Percentiles rank a stretch among this genome's conserved stretches.
These are phyloP conservation scores for Pipa parva DNA, from an alignment of 2,113 vertebrate genomes.

Conservation along the genomic window DNA sequence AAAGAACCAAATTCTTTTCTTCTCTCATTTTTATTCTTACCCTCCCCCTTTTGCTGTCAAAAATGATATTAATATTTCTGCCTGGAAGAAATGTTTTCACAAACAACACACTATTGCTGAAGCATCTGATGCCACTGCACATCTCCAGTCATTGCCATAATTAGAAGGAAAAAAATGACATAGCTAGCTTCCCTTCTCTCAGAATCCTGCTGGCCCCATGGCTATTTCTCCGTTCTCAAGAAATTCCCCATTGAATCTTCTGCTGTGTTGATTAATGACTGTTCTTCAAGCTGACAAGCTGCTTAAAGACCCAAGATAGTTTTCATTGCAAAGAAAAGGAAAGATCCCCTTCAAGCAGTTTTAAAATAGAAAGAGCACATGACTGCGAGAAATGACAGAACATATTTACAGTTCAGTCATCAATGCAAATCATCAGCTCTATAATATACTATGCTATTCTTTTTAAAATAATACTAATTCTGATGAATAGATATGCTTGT, in stretches of 20 bases:
- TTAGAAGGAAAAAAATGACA: constrained; percentile 19
- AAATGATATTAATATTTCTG: not conserved
- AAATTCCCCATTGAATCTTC: constrained; percentile 15
- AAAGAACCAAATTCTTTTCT: too few relatives aligned
- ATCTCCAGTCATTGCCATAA: constrained; percentile 18
- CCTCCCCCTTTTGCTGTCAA: not conserved
- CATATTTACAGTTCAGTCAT: not conserved
- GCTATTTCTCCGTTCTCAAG: constrained; percentile 10
- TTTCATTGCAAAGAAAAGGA: not conserved
- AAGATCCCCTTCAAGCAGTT: not conserved
- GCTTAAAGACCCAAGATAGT: constrained; percentile 15
- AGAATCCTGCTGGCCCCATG: constrained; percentile 1
- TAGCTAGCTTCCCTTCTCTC: not conserved
- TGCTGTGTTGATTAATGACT: constrained; percentile 37
- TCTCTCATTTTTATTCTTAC: not conserved
- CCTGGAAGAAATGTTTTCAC: not conserved
- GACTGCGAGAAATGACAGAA: not conserved
- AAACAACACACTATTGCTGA: not conserved
- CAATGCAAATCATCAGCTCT: not conserved
- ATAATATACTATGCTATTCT: too few relatives aligned
- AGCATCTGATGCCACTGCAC: not conserved
- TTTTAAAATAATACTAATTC: too few relatives aligned
- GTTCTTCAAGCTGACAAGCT: constrained; percentile 27
- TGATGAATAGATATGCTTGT: too few relatives aligned
- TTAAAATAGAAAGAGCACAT: constrained; percentile 27